Conservation (phyloP, 2,113 vertebrate species). For the Ascaphus truei region DNA sequence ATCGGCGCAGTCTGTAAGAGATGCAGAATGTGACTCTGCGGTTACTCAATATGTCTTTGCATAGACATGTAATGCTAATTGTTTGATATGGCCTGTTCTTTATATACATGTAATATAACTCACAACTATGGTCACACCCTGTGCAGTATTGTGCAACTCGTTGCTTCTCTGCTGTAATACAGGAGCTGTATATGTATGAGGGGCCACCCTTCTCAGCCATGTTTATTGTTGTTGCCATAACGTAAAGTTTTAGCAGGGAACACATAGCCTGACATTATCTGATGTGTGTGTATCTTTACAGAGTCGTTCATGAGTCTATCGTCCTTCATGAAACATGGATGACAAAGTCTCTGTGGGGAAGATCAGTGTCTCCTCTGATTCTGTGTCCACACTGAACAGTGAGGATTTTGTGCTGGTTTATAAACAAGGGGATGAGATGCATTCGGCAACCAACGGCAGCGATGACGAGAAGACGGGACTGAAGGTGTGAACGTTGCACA, state of each 20-base stretch:
- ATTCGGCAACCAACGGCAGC: conserved; percentile 96
- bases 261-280: background rate
- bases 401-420: conserved; percentile 99
- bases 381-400: conserved; percentile 98
- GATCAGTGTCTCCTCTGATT: conserved; percentile 98
- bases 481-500: conserved; percentile 79
- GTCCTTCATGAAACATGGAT: conserved; percentile 97
- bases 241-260: no score
- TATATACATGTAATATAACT: no score
- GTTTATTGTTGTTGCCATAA: no score
- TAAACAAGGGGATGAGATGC: conserved; percentile 94
- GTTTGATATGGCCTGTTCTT: no score
- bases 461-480: conserved; percentile 98
- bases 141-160: no score
- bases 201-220: no score
- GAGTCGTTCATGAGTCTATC: conserved; percentile 89
- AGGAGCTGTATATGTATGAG: no score
- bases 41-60: background rate
- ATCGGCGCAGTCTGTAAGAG: no score
- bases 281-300: conserved; percentile 53
- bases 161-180: no score
- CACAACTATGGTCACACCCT: background rate
- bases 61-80: background rate
- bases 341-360: conserved; percentile 99
- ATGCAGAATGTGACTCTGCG: no score